Conservation (phyloP, 2,888 invertebrate genomes). For the Hirtodrosophila cameraria region DNA sequence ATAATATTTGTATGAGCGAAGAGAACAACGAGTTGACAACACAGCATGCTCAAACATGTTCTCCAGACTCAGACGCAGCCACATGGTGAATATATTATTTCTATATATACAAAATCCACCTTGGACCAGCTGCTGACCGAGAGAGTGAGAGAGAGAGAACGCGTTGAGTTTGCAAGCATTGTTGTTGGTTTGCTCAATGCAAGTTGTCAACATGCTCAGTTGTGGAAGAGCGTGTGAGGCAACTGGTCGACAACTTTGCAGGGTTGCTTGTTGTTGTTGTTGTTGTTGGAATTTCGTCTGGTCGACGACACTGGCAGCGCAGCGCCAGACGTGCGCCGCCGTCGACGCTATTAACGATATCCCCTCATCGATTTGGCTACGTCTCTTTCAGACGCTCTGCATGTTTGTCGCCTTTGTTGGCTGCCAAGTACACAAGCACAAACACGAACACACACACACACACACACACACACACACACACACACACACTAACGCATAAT, state of each 20-base stretch:
- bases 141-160: neutral
- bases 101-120: too few relatives aligned
- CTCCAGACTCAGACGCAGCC: too few relatives aligned
- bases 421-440: conserved; percentile 38
- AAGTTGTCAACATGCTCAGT: conserved; percentile 4
- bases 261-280: neutral
- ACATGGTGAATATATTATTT: too few relatives aligned
- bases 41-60: conserved; percentile 6
- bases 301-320: conserved; percentile 63
- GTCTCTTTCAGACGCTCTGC: conserved; percentile 20
- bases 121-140: conserved; percentile 12
- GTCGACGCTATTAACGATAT: conserved; percentile 56
- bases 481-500: conserved; percentile 32
- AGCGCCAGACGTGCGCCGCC: conserved; percentile 62
- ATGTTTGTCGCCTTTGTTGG: conserved; percentile 58
- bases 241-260: conserved; percentile 28
- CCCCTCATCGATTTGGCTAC: conserved; percentile 59
- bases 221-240: neutral
- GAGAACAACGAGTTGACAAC: neutral
- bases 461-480: conserved; percentile 27
- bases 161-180: conserved; percentile 1
- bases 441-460: conserved; percentile 28
- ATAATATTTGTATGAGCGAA: neutral
- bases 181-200: neutral
- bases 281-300: conserved; percentile 47